Conservation (phyloP, 2,888 invertebrate species). For the Mylabris sibirica region DNA sequence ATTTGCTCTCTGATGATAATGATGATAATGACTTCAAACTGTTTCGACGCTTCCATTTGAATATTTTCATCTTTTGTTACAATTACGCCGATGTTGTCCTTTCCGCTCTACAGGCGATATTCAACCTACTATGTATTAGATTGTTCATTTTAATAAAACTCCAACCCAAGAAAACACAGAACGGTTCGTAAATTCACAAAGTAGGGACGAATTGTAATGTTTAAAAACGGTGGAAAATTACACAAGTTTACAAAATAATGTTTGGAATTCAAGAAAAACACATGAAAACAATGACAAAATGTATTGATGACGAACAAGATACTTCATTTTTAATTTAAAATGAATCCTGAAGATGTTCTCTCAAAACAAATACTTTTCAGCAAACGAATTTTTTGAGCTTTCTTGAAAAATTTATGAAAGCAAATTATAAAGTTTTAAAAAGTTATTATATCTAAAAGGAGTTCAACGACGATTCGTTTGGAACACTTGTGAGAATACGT, state of each 20-base stretch:
- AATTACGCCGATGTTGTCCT: constrained; percentile 32
- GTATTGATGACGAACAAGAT: too few species aligned
- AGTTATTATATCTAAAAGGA: not conserved
- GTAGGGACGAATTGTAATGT: not conserved
- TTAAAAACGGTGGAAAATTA: constrained; percentile 2
- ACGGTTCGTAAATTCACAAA: constrained; percentile 2
- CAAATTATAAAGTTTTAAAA: not conserved
- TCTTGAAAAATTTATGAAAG: not conserved
- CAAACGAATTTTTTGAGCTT: not conserved
- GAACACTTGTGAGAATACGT: not conserved
- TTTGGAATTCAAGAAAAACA: too few species aligned
- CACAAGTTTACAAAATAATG: not conserved
- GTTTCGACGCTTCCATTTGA: constrained; percentile 40
- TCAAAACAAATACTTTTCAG: too few species aligned
- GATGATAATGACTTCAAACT: constrained; percentile 31
- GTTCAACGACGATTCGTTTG: not conserved
- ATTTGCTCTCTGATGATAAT: constrained; percentile 25
- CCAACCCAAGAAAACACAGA: not conserved
- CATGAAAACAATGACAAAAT: too few species aligned
- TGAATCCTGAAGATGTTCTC: not conserved
- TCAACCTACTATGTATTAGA: constrained; percentile 5
- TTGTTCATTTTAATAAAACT: constrained; percentile 30
- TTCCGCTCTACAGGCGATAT: constrained; percentile 29
- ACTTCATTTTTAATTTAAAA: too few species aligned
- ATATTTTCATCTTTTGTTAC: constrained; percentile 37